Evolutionary conservation across 2,113 vertebrate genomes (phyloP), one percentile per base, ranked within the genome.

Genomic region (Mugil cephalus): DNA sequence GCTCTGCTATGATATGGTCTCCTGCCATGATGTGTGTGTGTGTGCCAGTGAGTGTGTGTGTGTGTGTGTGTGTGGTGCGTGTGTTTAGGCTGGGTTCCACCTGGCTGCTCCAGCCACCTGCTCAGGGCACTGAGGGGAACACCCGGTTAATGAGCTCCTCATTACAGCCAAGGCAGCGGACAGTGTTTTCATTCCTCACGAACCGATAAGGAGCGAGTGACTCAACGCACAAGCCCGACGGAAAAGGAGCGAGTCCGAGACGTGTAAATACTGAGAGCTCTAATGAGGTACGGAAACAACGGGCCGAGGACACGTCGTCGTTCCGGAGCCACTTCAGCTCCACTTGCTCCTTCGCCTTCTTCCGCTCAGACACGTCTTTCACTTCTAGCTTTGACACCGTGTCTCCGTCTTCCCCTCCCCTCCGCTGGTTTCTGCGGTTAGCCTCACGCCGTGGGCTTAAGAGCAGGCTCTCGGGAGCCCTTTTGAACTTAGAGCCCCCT

Each of bases 71-170:
- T 50, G 63, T 61, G 61, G 42, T 50, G 59, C 71, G 77, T 77
- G 73, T 67, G 77, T 87, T 75, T 83, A 71, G 66, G 63, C 71
- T 45, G 59, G 82, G 82, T 86, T 88, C 72, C 71, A 80, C 83
- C 82, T 91, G 85, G 88, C 82, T 86, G 77, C 81, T 81, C 76
- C 74, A 85, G 86, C 88, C 91, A 93, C 91, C 90, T 93, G 89
- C 75, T 88, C 88, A 70, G 87, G 78, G 79, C 89, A 88, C 69
- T 19, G n/a, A 80, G 86, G 76, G 80, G 73, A 85, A 84, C 84
- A 87, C 87, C 81, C 74, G 85, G 88, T 88, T 89, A 91, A 93
- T 90, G 87, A 90, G 88, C 91, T 90, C 77, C 86, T 88, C 80
- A 86, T 88, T 84, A 86, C 67, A 83, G 80, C 83, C 87, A 86